These are phyloP conservation scores for Meandrina meandrites DNA, from an alignment of 92 coral and sea anemone species.

Conservation along the genomic window DNA sequence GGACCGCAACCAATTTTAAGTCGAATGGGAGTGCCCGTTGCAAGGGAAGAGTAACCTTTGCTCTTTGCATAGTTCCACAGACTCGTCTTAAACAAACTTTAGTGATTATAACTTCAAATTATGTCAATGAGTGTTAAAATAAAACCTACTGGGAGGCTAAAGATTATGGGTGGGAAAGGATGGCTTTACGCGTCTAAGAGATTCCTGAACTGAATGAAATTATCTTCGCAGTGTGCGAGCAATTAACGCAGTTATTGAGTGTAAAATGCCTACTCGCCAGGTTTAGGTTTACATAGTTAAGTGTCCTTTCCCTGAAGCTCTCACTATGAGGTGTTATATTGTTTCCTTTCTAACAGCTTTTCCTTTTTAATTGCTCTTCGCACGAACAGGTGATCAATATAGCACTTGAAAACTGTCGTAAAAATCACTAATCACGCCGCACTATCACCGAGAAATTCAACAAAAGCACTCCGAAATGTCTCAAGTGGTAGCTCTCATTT, in stretches of 20 bases:
- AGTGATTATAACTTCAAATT: neutral
- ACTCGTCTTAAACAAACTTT: neutral
- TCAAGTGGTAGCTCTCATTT: neutral
- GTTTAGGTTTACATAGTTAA: neutral
- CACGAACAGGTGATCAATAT: neutral
- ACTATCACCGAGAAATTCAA: neutral
- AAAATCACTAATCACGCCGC: neutral
- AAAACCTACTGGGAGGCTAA: neutral
- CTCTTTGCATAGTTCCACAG: neutral
- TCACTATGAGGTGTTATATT: neutral
- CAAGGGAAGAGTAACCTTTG: neutral
- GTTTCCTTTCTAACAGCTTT: conserved; percentile 1
- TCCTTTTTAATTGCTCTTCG: neutral
- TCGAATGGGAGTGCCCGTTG: neutral
- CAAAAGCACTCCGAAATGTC: neutral
- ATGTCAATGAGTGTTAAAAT: neutral
- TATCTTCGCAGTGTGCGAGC: neutral
- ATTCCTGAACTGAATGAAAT: neutral
- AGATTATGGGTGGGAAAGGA: neutral
- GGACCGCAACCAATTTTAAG: neutral
- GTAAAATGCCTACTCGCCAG: neutral
- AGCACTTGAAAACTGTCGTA: neutral
- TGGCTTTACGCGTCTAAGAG: neutral
- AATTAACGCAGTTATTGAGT: neutral
- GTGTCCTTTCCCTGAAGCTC: neutral